A percentile compares a stretch with the other conserved stretches of the same genome.
phyloP scores from a whole-genome alignment of 2,888 invertebrate species.

The Epirrhoe tristata region DNA sequence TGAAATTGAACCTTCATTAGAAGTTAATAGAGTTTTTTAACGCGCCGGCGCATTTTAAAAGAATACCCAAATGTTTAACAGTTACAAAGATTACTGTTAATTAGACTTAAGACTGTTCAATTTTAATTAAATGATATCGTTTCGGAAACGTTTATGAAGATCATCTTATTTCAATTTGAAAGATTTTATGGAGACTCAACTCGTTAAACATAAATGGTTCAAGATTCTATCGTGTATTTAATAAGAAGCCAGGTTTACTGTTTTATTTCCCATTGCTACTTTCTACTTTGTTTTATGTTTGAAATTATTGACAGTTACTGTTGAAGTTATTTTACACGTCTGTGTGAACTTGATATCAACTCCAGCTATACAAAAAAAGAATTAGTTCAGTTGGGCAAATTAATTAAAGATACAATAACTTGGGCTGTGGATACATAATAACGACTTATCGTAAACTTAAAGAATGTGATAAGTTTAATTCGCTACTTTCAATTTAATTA shows the following conservation, averaged over 20 bases:
- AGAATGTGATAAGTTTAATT: too few relatives aligned
- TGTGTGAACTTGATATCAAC: constrained; percentile 6
- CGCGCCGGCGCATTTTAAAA: constrained; percentile 48
- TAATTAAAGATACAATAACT: too few relatives aligned
- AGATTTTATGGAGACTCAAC: constrained; percentile 45
- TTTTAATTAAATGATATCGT: constrained; percentile 51
- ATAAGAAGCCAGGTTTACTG: constrained; percentile 42
- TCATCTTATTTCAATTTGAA: constrained; percentile 48
- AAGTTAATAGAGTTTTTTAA: constrained; percentile 61
- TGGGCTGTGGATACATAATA: too few relatives aligned
- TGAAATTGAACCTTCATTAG: constrained; percentile 71
- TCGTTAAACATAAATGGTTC: constrained; percentile 48
- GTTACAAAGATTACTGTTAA: constrained; percentile 52
- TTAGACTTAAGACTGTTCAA: constrained; percentile 51
- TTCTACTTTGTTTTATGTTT: constrained; percentile 38
- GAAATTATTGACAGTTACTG: constrained; percentile 23
- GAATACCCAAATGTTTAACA: constrained; percentile 37
- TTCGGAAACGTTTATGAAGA: constrained; percentile 48
- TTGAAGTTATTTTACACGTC: constrained; percentile 17
- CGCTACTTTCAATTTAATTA: too few relatives aligned
- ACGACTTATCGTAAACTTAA: too few relatives aligned
- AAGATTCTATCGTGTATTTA: constrained; percentile 45
- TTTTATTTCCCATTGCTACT: constrained; percentile 42
- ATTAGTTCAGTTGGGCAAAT: too few relatives aligned
- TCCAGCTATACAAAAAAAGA: background rate